A percentile compares a stretch with the other conserved stretches of the same genome.
Evolutionary conservation across 2,888 invertebrate genomes (phyloP).

Genomic region (Tipula vernalis): DNA sequence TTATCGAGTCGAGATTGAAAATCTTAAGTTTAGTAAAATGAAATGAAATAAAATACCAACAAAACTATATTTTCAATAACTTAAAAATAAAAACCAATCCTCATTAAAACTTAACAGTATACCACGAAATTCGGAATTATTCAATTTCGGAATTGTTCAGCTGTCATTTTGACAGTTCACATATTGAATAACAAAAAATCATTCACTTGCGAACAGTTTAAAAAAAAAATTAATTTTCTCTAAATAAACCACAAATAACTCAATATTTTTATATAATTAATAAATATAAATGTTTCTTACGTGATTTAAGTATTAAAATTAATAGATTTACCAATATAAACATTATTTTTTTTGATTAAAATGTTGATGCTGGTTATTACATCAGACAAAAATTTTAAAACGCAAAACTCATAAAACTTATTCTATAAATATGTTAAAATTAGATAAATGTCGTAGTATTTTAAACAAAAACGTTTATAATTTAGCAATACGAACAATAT

Average conservation of each 20-base stretch:
- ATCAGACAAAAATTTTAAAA: background rate
- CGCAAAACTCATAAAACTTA: background rate
- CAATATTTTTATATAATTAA: background rate
- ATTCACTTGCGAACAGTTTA: background rate
- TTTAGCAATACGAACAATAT: background rate
- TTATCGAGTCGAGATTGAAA: too few species aligned
- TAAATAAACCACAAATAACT: background rate
- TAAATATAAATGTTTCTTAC: background rate
- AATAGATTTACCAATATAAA: background rate
- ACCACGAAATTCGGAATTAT: background rate
- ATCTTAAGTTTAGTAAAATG: too few species aligned
- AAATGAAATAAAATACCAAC: background rate
- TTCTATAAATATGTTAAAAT: slow-evolving; percentile 5
- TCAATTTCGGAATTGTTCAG: background rate
- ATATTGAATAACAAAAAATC: background rate
- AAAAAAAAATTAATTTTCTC: background rate
- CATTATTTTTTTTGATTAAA: background rate
- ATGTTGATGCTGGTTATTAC: background rate
- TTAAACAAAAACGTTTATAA: slow-evolving; percentile 11
- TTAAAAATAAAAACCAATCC: background rate
- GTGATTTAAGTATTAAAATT: background rate
- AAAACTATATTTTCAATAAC: background rate
- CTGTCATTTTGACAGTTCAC: background rate
- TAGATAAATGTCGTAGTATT: slow-evolving; percentile 8
- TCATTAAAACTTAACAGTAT: background rate